A percentile compares a stretch with the other conserved stretches of the same genome.
Evolutionary conservation across 92 coral and sea anemone genomes (phyloP).

Genomic region (Umimayanthus kanabou): DNA sequence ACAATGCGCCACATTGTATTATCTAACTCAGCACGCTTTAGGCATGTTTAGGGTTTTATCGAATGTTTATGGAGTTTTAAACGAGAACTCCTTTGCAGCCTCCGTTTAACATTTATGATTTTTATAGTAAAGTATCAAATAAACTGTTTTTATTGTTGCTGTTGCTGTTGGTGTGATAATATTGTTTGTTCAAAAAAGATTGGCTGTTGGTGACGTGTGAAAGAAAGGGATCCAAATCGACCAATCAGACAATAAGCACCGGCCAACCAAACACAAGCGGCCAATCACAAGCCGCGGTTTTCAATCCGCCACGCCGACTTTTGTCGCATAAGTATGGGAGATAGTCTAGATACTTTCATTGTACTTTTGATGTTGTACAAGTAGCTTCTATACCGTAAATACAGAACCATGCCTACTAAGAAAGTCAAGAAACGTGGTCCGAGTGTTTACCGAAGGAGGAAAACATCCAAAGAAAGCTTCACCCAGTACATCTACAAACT

Average conservation of each 20-base stretch:
- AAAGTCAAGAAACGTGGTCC: background rate
- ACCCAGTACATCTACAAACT: slow-evolving; percentile 73
- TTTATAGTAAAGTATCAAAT: too few relatives aligned
- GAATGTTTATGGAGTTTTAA: too few relatives aligned
- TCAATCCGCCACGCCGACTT: background rate
- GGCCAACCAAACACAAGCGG: background rate
- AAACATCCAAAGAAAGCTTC: slow-evolving; percentile 64
- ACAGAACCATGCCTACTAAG: background rate
- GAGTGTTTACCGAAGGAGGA: slow-evolving; percentile 19
- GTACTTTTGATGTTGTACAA: background rate
- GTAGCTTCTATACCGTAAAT: background rate
- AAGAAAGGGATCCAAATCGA: background rate
- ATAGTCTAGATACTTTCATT: background rate
- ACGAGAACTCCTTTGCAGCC: too few relatives aligned
- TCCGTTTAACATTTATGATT: too few relatives aligned
- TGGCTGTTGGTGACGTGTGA: background rate
- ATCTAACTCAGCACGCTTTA: too few relatives aligned
- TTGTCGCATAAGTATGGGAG: background rate
- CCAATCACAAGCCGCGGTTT: background rate
- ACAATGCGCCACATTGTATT: too few relatives aligned
- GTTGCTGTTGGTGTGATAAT: too few relatives aligned
- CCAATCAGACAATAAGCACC: background rate
- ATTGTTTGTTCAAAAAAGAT: background rate
- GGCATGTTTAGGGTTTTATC: too few relatives aligned
- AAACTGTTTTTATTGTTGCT: too few relatives aligned